Conservation (phyloP, 2,113 vertebrate genomes). For the Scartelaos histophorus region DNA sequence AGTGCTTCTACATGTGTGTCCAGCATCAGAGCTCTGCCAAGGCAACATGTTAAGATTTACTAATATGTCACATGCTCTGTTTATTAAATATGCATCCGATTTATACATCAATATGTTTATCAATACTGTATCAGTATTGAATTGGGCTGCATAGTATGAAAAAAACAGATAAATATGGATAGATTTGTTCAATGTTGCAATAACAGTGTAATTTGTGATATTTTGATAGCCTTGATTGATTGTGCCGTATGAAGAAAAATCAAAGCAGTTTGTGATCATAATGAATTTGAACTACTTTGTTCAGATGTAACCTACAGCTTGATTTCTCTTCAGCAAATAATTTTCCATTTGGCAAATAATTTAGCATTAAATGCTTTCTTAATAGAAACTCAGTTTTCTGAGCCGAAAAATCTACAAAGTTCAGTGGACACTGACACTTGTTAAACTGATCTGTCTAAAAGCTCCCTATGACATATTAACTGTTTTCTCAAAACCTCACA, state of each 20-base stretch:
- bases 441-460: background rate
- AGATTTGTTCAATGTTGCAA: background rate
- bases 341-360: background rate
- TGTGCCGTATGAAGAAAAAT: background rate
- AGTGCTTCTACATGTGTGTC: constrained; percentile 14
- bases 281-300: background rate
- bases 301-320: background rate
- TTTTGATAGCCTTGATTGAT: background rate
- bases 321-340: background rate
- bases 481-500: background rate
- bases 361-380: background rate
- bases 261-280: background rate
- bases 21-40: background rate
- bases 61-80: background rate
- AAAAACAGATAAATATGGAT: background rate
- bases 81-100: background rate
- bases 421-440: background rate
- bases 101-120: background rate
- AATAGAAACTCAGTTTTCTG: background rate
- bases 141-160: background rate
- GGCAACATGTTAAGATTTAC: constrained; percentile 24
- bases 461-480: background rate
- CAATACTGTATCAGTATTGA: background rate
- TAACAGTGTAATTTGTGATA: background rate
- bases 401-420: background rate